A percentile compares a stretch with the other conserved stretches of the same genome.
phyloP scores from a whole-genome alignment of 2,113 vertebrate species.

The Salvelinus alpinus region DNA sequence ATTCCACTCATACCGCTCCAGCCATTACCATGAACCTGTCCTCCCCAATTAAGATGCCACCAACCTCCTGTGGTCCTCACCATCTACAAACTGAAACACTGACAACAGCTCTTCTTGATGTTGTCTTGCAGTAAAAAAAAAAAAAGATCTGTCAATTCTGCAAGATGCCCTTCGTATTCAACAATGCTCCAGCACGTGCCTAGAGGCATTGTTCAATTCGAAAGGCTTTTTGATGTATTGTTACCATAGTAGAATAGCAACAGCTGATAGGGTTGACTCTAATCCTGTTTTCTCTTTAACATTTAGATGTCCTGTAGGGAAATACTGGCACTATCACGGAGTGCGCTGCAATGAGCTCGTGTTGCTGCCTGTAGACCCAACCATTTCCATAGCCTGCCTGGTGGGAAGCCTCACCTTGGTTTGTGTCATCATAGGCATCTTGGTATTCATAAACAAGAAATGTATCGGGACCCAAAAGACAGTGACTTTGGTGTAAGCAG shows the following conservation, averaged over 20 bases:
- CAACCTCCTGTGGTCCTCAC: too few relatives aligned
- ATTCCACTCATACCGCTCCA: too few relatives aligned
- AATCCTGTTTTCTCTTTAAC: conserved; percentile 9
- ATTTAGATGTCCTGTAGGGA: conserved; percentile 78
- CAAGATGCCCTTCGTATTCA: too few relatives aligned
- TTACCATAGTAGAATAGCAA: not conserved
- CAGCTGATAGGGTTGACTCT: not conserved
- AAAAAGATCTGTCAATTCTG: too few relatives aligned
- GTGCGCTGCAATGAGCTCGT: conserved; percentile 78
- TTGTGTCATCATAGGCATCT: conserved; percentile 73
- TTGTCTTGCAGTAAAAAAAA: too few relatives aligned
- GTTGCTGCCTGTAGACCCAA: conserved; percentile 70
- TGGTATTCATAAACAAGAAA: conserved; percentile 81
- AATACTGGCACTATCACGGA: conserved; percentile 78
- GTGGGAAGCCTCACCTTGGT: conserved; percentile 76
- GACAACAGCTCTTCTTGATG: too few relatives aligned
- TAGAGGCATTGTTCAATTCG: not conserved
- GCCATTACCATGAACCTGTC: too few relatives aligned
- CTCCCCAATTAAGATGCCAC: too few relatives aligned
- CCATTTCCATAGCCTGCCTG: conserved; percentile 66
- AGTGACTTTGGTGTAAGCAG: conserved; percentile 79
- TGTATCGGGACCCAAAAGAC: conserved; percentile 72
- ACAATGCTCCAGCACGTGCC: not conserved
- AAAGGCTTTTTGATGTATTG: not conserved
- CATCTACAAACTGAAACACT: too few relatives aligned